Evolutionary conservation across 2,113 vertebrate genomes (phyloP), one percentile per base, ranked within the genome.

Genomic region (Cottus gobio): DNA sequence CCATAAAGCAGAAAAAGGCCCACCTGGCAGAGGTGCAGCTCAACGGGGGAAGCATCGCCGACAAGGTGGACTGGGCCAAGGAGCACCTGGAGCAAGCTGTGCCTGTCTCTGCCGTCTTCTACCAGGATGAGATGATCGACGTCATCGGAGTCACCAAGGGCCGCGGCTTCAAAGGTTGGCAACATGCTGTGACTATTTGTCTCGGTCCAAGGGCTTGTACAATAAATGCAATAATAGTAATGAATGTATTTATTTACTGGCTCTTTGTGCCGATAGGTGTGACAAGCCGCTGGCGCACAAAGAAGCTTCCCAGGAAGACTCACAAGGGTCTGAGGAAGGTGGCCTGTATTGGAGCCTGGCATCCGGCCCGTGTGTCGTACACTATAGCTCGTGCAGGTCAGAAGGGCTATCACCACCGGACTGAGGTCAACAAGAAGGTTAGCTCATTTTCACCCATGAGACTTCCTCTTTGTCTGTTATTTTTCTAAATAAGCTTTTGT

Each of bases 341-440:
- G 71, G 98, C 98, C 57, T 99, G 98, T 60, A 99, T 99, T 0
- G 98, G 98, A 0, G 98, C 97, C 0, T 99, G 98, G 98, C 98
- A 99, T 91, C 98, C 98, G 0, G 96, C 98, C 24, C 96, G 97
- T 0, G 97, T 99, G 61, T 94, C 93, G 8, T 99, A 96, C 93
- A 98, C 97, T 0, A 95, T 98, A 62, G 98, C 97, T 8, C 94
- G 98, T 1, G 98, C 97, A 0, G 97, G 98, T 26, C 98, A 99
- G 94, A 99, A 99, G 90, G 98, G 97, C 4, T 98, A 97, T 82
- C 95, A 99, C 90, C 98, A 99, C 74, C 96, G 97, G n/a, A 99
- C 98, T 0, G 98, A 99, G 90, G 91, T 98, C 91, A 99, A 99
- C 85, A 99, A 99, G 93, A 99, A 99, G 96, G 98, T 97, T 2